Base-by-base conservation (phyloP, 2,888 invertebrate genomes). In the Elaeidobius kamerunicus region DNA sequence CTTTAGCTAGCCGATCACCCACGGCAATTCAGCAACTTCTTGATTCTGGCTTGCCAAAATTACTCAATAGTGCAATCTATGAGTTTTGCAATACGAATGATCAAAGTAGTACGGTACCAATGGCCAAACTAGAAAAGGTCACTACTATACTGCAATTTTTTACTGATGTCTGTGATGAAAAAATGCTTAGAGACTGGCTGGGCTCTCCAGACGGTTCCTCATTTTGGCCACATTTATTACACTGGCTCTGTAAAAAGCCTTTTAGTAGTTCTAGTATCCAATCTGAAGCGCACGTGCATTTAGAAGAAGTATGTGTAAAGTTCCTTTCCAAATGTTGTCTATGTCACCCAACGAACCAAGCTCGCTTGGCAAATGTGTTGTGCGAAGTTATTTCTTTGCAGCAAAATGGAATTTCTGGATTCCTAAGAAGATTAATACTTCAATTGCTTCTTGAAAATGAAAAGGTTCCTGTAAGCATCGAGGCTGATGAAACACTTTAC, bases 361-460 rank as follows among this genome's bases (percentile, higher is more conserved):
- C 85, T 59, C 78, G 88, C 38, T 80, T 95, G 52, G 90, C 93
- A 1, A 79, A 82, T 53, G 86, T 91, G 3, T 74, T 94, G 5
- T 88, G 88, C 65, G 81, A 83, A 60, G 87, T 91, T 36, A 80
- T 91, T 49, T 79, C 83, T 41, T 79, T 82, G 20, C 83, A 84
- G 65, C 67, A 72, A 63, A 73, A 70, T 38, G 86, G 86, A 9
- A 87, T 94, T 66, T 88, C 90, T 0, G 92, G 93, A 5, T 94
- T 94, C 75, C 88, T 91, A 32, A 82, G 94, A 19, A 82, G 93
- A 45, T 75, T 95, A 52, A 85, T 94, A 59, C 76, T 94, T 46
- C 92, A 94, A 66, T 78, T 94, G 49, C 76, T 95, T 58, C 75
- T 95, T 57, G 91, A 93, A 66, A 88, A 87, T 66, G 92, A 93